These are phyloP conservation scores for Anolis sagrei DNA, from an alignment of 2,113 vertebrate species.

Conservation along the genomic window DNA sequence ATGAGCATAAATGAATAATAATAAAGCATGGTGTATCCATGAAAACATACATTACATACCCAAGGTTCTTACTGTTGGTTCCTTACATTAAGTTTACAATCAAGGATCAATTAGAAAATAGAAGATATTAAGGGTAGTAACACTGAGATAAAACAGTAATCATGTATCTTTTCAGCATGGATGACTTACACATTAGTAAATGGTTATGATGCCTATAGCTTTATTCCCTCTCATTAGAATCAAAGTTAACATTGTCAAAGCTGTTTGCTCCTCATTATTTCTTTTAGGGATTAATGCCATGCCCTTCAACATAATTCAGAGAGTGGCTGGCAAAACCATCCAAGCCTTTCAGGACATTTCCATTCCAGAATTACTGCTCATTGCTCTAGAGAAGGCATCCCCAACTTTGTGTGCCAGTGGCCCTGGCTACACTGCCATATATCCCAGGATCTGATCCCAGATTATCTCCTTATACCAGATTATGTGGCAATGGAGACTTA, in stretches of 20 bases:
- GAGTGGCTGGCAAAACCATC: background rate
- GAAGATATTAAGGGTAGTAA: background rate
- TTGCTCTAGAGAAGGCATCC: background rate
- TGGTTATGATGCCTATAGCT: background rate
- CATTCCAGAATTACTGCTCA: background rate
- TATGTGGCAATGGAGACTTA: too few species aligned
- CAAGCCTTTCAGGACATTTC: background rate
- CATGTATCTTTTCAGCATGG: constrained; percentile 2
- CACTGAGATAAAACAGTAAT: constrained; percentile 1
- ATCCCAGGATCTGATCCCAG: too few species aligned
- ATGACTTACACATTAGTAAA: constrained; percentile 16
- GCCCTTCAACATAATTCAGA: background rate
- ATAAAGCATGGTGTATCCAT: background rate
- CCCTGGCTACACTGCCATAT: too few species aligned
- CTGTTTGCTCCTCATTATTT: background rate
- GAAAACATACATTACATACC: background rate
- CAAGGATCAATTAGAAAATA: constrained; percentile 4
- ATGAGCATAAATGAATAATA: too few species aligned
- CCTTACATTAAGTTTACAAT: background rate
- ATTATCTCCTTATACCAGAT: too few species aligned
- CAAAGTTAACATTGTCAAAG: background rate
- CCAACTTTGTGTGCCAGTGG: too few species aligned
- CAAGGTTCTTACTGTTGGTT: background rate
- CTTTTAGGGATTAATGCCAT: background rate
- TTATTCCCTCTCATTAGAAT: background rate